Conservation (phyloP, 2,888 invertebrate genomes). For the Epinotia demarniana region DNA sequence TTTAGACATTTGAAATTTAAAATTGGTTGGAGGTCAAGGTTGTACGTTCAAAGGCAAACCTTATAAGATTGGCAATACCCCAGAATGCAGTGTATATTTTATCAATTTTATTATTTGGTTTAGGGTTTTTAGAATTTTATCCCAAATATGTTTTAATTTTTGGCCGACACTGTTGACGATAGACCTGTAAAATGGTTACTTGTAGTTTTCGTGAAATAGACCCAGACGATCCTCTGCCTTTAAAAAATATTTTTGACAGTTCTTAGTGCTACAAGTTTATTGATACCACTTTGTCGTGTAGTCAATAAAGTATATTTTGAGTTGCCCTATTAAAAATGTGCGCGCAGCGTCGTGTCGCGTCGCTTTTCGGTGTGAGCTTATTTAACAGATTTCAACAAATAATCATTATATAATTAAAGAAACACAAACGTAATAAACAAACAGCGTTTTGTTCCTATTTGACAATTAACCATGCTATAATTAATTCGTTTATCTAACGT, state of each 20-base stretch:
- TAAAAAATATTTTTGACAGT: too few relatives aligned
- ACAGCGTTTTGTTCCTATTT: slow-evolving; percentile 24
- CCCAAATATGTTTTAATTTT: background rate
- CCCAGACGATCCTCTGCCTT: too few relatives aligned
- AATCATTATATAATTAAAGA: background rate
- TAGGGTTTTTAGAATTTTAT: background rate
- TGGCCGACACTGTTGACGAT: too few relatives aligned
- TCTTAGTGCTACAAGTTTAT: too few relatives aligned
- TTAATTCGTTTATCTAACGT: slow-evolving; percentile 38
- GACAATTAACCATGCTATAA: slow-evolving; percentile 19
- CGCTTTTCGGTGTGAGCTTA: too few relatives aligned
- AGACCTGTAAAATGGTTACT: too few relatives aligned
- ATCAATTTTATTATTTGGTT: background rate
- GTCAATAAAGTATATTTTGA: too few relatives aligned
- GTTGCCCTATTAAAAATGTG: too few relatives aligned
- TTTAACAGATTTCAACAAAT: too few relatives aligned
- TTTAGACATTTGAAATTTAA: slow-evolving; percentile 30
- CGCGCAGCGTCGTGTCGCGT: too few relatives aligned
- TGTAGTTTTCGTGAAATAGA: too few relatives aligned
- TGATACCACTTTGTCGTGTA: too few relatives aligned
- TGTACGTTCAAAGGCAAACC: background rate
- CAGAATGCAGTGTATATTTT: background rate
- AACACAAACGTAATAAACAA: slow-evolving; percentile 17
- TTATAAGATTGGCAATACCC: background rate
- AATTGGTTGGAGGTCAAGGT: slow-evolving; percentile 20